Evolutionary conservation across 1,140 invertebrate species (phyloP), one percentile per base, ranked within the genome.

Genomic region (Eumaeus atala): DNA sequence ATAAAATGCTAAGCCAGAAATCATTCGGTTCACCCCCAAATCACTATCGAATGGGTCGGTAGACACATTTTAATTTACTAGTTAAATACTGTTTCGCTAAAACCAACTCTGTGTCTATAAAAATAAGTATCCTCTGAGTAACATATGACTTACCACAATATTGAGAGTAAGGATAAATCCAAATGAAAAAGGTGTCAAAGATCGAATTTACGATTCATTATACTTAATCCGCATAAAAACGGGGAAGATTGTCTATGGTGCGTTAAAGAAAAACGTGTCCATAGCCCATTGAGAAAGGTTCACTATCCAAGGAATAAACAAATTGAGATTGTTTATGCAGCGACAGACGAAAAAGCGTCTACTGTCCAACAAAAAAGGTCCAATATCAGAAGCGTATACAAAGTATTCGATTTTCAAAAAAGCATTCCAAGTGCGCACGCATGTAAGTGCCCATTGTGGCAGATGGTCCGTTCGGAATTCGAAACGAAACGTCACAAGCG

Each of bases 161-260:
- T 74, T 72, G 75, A 72, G 75, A 80, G 65, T 63, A 74, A 70
- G 68, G 71, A 68, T 68, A 65, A 77, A 74, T 76, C 73, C 72
- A 81, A 84, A 84, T 84, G 77, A 81, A 84, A 87, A 82, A 87
- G 84, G 84, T 87, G 84, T 84, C 80, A 87, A 87, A 87, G 84
- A 84, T 87, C 81, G 78, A 83, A 87, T 87, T 87, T 87, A 87
- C 81, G 77, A 86, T 82, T 86, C 83, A 84, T 86, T 86, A 86
- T 86, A 83, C 74, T 77, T 84, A 87, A 87, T 84, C 81, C 77
- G 65, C 64, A 72, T 73, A 71, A 78, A 76, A 78, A 76, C 61
- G 67, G 74, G 82, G 81, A 67, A 59, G 61, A 52, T 49, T 37
- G 37, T 48, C 14, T 36, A 42, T 36, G 18, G 8, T 9, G 8